Evolutionary conservation across 2,888 invertebrate genomes (phyloP), one percentile per base, ranked within the genome.

Genomic region (Chromoteleia sp.): DNA sequence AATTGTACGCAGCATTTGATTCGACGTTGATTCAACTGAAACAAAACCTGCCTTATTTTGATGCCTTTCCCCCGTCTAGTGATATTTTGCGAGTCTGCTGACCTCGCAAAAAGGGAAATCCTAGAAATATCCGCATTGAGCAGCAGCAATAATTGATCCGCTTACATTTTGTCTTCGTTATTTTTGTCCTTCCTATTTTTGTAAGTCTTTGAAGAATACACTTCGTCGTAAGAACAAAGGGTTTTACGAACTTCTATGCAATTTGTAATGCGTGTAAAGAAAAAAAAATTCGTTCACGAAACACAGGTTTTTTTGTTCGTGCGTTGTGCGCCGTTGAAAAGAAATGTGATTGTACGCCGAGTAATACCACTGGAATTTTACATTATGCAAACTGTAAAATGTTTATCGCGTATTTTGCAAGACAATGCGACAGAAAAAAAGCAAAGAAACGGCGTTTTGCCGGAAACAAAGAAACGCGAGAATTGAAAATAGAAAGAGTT

Each of bases 371-470:
- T 43, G 21, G 6, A 48, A 50, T 25, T 41, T 59, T 43, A 17
- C 59, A 59, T 48, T 21, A 21, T 48, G 48, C 50, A 36, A 39
- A 39, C 15, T 36, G 63, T 45, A 50, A 48, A 65, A 65, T 50
- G 36, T 50, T 65, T 65, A 65, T 65, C 25, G 21, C 36, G 48
- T 43, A 41, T 41, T 43, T 41, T 59, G 19, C 21, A 21, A 65
- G 21, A 65, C 50, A 50, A 65, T 48, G 33, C 19, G 17, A 8
- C 17, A 10, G n/a, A 25, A 8, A n/a, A 14, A 33, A 63, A 33
- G n/a, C n/a, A n/a, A 36, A 56, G 15, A 5, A 14, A 14, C 45
- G 10, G 12, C 48, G 17, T 10, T 63, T 33, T 48, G 33, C 8
- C 30, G 61, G 12, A 50, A 50, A 65, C 63, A 65, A 39, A 50